Percentiles rank a stretch among this genome's conserved stretches.
Conservation (phyloP, 2,113 vertebrate species). For the Xiphias gladius region DNA sequence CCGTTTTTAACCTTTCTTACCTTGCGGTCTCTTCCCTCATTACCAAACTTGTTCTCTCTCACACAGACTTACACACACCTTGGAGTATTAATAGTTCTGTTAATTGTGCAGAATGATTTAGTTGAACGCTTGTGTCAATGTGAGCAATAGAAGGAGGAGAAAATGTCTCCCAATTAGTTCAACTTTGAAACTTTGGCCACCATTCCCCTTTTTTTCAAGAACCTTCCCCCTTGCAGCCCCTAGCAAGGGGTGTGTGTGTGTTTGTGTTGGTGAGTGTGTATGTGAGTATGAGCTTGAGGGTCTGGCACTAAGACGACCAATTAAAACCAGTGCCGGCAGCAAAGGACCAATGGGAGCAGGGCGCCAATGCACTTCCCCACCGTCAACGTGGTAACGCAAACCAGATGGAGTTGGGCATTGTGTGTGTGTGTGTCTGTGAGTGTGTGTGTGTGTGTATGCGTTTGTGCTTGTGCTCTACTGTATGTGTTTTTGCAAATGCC, state of each 20-base stretch:
- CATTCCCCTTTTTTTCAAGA: slow-evolving; percentile 35
- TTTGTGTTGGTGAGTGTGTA: slow-evolving; percentile 35
- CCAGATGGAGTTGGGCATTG: slow-evolving; percentile 73
- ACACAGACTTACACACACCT: slow-evolving; percentile 23
- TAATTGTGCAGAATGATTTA: slow-evolving; percentile 60
- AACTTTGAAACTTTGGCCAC: slow-evolving; percentile 76
- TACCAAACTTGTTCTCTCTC: neutral
- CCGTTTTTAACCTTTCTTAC: neutral
- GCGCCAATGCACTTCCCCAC: slow-evolving; percentile 77
- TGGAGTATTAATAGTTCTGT: slow-evolving; percentile 52
- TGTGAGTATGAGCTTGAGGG: slow-evolving; percentile 67
- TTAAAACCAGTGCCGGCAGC: slow-evolving; percentile 81
- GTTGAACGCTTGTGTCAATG: slow-evolving; percentile 23
- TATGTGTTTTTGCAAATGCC: slow-evolving; percentile 66
- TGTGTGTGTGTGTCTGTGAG: slow-evolving; percentile 46
- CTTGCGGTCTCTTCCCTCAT: neutral
- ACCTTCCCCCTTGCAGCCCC: slow-evolving; percentile 58
- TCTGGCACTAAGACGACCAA: slow-evolving; percentile 78
- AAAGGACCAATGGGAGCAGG: slow-evolving; percentile 76
- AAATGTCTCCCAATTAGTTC: slow-evolving; percentile 73
- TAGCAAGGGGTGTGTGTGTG: slow-evolving; percentile 52
- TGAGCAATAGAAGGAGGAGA: slow-evolving; percentile 25
- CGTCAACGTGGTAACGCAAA: slow-evolving; percentile 77
- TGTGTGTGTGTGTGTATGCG: neutral
- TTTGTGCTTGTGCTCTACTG: slow-evolving; percentile 48